Base-by-base conservation (phyloP, 2,113 vertebrate genomes). In the Campylorhamphus procurvoides region DNA sequence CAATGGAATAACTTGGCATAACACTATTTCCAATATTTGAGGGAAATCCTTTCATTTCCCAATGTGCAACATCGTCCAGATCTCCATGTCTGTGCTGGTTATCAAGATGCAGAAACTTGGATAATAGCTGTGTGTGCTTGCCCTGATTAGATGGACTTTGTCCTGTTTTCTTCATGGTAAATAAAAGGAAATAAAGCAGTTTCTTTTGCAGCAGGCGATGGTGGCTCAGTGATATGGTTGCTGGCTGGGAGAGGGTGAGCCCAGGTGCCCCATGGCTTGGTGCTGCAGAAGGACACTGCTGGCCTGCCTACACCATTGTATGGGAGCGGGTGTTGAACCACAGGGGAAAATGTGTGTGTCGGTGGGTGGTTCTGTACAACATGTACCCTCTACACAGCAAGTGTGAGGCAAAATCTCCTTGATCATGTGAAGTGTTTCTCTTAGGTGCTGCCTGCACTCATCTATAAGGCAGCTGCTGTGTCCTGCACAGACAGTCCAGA, bases 71-170 rank as follows among this genome's bases (percentile, higher is more conserved):
- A 15, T 8, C 47, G 19, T 7, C 22, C 2, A 10, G 44, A 27
- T 58, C 17, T 44, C 67, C 0, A 0, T 35, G 16, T 27, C n/a
- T 31, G 24, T 0, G 0, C 66, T n/a, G 33, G 13, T 31, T 55
- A 74, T 50, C 28, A 31, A 40, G 60, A 6, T 11, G 42, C 28
- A 27, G 35, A 16, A 75, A 15, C 16, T 14, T 72, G 29, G 4
- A 62, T 28, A 64, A n/a, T 1, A 52, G 18, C 50, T n/a, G 10
- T 20, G n/a, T 42, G 53, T 9, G 0, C 84, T 37, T 46, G 10
- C 10, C 47, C 55, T 19, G 28, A 14, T 50, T 75, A 59, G 33
- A 19, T 37, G 47, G 44, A 50, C 18, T 58, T 90, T 18, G 18
- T 31, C 29, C 37, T 74, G 16, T 64, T 46, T 62, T 92, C 46